Conservation (phyloP, 1,140 invertebrate genomes). For the Sycobia sp. region DNA sequence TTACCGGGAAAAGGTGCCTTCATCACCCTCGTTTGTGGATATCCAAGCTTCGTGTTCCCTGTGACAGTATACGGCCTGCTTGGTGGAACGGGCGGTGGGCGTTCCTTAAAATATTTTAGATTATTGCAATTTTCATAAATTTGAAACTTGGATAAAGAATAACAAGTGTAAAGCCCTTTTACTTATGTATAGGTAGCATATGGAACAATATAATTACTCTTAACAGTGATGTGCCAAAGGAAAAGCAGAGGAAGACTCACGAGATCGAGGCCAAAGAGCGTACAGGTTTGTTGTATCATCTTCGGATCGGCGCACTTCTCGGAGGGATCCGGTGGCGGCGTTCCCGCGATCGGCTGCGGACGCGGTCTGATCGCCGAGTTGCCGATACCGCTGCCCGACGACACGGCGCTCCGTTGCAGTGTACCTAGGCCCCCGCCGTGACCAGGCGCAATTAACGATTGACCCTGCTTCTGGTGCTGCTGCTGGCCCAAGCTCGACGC, state of each 20-base stretch:
- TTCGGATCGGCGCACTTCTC: constrained; percentile 83
- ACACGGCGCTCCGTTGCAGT: constrained; percentile 39
- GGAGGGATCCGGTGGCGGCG: constrained; percentile 73
- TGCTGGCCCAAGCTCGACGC: constrained; percentile 31
- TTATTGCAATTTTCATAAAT: background rate
- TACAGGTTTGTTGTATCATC: constrained; percentile 87
- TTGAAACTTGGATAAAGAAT: background rate
- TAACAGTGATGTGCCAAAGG: too few relatives aligned
- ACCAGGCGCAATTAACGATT: too few relatives aligned
- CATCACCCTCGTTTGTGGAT: constrained; percentile 90
- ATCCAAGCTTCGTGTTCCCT: constrained; percentile 89
- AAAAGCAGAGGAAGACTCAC: too few relatives aligned
- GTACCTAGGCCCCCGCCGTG: constrained; percentile 33
- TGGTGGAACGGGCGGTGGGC: constrained; percentile 87
- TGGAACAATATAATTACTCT: too few relatives aligned
- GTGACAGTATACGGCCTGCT: constrained; percentile 87
- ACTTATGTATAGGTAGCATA: too few relatives aligned
- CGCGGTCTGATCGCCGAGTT: constrained; percentile 73
- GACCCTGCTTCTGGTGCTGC: constrained; percentile 9
- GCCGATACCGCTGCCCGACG: constrained; percentile 46
- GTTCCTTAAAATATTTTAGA: constrained; percentile 66
- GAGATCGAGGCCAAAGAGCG: constrained; percentile 85
- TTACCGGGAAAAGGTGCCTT: constrained; percentile 84
- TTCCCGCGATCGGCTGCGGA: constrained; percentile 88
- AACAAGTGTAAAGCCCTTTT: background rate